A percentile compares a stretch with the other conserved stretches of the same genome.
These are phyloP conservation scores for Oryzias melastigma DNA, from an alignment of 2,113 vertebrate species.

Conservation along the genomic window DNA sequence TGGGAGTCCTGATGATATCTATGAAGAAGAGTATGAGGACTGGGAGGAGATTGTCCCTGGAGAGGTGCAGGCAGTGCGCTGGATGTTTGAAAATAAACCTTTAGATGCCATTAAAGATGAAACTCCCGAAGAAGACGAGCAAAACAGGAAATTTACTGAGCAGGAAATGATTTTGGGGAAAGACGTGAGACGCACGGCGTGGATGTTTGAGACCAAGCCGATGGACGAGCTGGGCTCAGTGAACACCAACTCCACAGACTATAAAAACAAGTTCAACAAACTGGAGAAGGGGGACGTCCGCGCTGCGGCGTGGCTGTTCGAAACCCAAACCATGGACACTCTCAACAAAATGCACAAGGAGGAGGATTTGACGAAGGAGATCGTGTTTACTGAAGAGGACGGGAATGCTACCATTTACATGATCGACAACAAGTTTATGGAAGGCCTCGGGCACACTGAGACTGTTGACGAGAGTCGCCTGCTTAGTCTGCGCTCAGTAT, in stretches of 20 bases:
- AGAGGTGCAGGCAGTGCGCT: slow-evolving; percentile 84
- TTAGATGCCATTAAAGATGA: slow-evolving; percentile 80
- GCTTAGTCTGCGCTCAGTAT: slow-evolving; percentile 80
- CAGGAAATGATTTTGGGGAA: slow-evolving; percentile 82
- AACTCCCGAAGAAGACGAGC: slow-evolving; percentile 66
- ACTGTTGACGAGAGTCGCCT: slow-evolving; percentile 82
- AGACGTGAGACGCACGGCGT: slow-evolving; percentile 82
- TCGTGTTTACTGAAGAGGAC: slow-evolving; percentile 77
- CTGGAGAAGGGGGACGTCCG: slow-evolving; percentile 78
- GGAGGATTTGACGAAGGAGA: slow-evolving; percentile 70
- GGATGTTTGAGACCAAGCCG: slow-evolving; percentile 88
- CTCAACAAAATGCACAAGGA: slow-evolving; percentile 80
- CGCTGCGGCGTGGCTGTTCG: slow-evolving; percentile 81
- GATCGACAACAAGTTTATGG: slow-evolving; percentile 83
- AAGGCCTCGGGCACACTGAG: slow-evolving; percentile 81
- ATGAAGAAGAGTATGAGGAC: slow-evolving; percentile 78
- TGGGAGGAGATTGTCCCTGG: slow-evolving; percentile 85
- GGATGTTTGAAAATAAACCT: slow-evolving; percentile 87
- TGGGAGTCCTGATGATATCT: slow-evolving; percentile 70
- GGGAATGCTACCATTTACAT: slow-evolving; percentile 83
- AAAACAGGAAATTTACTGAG: slow-evolving; percentile 65
- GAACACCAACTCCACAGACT: slow-evolving; percentile 57
- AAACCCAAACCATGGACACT: slow-evolving; percentile 82
- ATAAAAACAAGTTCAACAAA: slow-evolving; percentile 75
- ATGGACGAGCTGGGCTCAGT: slow-evolving; percentile 68